Evolutionary conservation across 2,888 invertebrate species (phyloP).

Genomic region (Chaetoderma sp.): DNA sequence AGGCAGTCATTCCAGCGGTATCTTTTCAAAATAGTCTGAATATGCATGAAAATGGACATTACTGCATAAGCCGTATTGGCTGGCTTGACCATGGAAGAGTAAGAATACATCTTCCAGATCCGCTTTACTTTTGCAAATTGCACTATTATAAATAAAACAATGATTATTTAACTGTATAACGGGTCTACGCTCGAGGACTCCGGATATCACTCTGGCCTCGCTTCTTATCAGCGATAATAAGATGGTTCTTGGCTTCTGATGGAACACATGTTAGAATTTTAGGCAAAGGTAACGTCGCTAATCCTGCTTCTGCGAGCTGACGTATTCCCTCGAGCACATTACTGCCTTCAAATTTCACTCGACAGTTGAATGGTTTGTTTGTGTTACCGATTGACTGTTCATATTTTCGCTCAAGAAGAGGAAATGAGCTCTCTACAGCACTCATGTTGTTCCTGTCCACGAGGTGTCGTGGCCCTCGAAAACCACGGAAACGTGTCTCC

Average conservation of each 20-base stretch:
- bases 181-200: slow-evolving; percentile 42
- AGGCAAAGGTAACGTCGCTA: slow-evolving; percentile 49
- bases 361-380: slow-evolving; percentile 39
- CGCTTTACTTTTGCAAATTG: too few species aligned
- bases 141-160: background rate
- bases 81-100: too few species aligned
- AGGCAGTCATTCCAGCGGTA: too few species aligned
- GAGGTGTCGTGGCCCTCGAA: background rate
- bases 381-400: too few species aligned
- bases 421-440: background rate
- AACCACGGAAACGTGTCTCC: slow-evolving; percentile 43
- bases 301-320: slow-evolving; percentile 47
- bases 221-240: slow-evolving; percentile 38
- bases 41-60: too few species aligned
- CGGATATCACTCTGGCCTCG: slow-evolving; percentile 14
- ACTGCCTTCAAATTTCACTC: slow-evolving; percentile 52
- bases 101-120: too few species aligned
- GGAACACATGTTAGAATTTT: slow-evolving; percentile 48
- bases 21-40: too few species aligned
- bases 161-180: background rate
- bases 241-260: slow-evolving; percentile 47
- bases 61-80: too few species aligned
- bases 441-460: background rate
- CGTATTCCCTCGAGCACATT: slow-evolving; percentile 56
- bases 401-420: background rate